A percentile compares a stretch with the other conserved stretches of the same genome.
Conservation (phyloP, 2,888 invertebrate genomes). For the Cephalotes varians region DNA sequence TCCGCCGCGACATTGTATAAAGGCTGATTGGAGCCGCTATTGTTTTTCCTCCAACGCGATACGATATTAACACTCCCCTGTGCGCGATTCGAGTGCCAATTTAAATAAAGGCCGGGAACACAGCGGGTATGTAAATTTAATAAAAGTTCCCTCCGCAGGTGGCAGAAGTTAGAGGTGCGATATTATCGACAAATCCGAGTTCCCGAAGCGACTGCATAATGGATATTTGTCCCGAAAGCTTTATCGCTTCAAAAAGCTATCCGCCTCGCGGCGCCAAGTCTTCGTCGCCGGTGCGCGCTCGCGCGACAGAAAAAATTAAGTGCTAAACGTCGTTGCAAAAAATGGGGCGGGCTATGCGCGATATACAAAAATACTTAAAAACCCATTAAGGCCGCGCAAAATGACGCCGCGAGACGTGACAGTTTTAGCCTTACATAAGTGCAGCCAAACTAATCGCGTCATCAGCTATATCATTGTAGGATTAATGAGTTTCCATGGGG, state of each 20-base stretch:
- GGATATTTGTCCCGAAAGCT: conserved; percentile 50
- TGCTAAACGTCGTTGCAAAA: conserved; percentile 34
- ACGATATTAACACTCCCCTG: conserved; percentile 16
- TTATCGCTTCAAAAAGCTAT: conserved; percentile 48
- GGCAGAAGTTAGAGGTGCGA: conserved; percentile 47
- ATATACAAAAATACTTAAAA: conserved; percentile 64
- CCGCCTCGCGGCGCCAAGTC: neutral
- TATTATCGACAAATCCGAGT: conserved; percentile 56
- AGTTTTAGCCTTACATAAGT: conserved; percentile 20
- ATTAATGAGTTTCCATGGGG: conserved; percentile 40
- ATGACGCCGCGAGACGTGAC: conserved; percentile 18
- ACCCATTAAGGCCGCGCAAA: conserved; percentile 62
- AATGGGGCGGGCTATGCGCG: conserved; percentile 11
- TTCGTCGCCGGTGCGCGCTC: neutral
- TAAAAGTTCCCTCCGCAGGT: conserved; percentile 42
- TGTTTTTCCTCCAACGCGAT: conserved; percentile 7
- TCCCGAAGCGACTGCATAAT: conserved; percentile 51
- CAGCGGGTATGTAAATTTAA: conserved; percentile 46
- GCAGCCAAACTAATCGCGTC: conserved; percentile 45
- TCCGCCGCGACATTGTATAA: neutral
- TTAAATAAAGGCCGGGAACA: conserved; percentile 40
- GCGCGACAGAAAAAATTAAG: conserved; percentile 35
- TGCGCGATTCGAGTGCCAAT: conserved; percentile 40
- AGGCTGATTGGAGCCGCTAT: conserved; percentile 11
- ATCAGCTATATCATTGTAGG: conserved; percentile 30